Evolutionary conservation across 2,888 invertebrate species (phyloP), one percentile per base, ranked within the genome.

Genomic region (Zygothrica quintamaculata): DNA sequence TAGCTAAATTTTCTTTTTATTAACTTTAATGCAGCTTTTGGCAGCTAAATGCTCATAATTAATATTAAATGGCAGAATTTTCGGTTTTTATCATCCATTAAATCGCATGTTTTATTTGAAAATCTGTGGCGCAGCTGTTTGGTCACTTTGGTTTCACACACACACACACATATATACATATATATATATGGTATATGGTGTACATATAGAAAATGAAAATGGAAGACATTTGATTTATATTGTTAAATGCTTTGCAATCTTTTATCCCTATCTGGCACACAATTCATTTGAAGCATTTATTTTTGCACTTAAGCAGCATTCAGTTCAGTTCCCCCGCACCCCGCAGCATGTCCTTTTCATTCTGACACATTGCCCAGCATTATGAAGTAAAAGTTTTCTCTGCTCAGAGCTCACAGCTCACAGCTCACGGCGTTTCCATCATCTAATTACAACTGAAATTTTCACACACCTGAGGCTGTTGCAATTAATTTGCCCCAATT

Each of bases 401-500:
- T 26, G 26, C 69, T 72, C n/a, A n/a, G n/a, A n/a, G n/a, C n/a
- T 74, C 74, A 55, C 50, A 50, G 72, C 53, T 68, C 33, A 31
- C 36, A 37, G 47, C 52, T 66, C 48, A 29, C 46, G 72, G 82
- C 71, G 64, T 73, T 80, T 85, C 85, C 80, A 80, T 80, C 80
- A 80, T 85, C 79, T 85, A 80, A 80, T 80, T 80, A 80, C 86
- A 73, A 60, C 62, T 66, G 68, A 78, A 79, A 82, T 76, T 82
- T 85, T 65, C 86, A 66, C 79, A 80, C 80, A 80, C 80, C 80
- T 80, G 80, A 76, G 84, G 67, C 86, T 85, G 77, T 65, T 85
- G 80, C 80, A 80, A 85, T 80, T 80, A 80, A 80, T 80, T 80
- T 85, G 77, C 77, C 65, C 84, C 77, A 80, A 80, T 80, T 80